A percentile compares a stretch with the other conserved stretches of the same genome.
These are phyloP conservation scores for Fulica atra DNA, from an alignment of 2,113 vertebrate genomes.

Conservation along the genomic window DNA sequence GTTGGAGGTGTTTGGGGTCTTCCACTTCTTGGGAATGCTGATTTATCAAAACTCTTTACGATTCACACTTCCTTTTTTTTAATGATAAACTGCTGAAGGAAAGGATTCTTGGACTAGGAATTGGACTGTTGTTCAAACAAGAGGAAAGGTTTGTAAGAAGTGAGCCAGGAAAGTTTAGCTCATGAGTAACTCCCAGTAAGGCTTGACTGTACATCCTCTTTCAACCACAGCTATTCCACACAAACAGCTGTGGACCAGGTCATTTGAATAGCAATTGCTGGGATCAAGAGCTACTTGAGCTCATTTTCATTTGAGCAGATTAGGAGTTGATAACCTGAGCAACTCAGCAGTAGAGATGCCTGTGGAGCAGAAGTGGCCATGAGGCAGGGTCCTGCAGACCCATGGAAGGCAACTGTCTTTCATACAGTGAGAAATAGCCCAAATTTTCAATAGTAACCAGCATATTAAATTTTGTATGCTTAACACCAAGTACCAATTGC, in stretches of 20 bases:
- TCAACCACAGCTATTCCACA: neutral
- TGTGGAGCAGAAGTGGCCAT: neutral
- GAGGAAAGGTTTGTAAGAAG: neutral
- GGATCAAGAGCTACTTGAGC: neutral
- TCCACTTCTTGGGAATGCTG: neutral
- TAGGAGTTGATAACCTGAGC: neutral
- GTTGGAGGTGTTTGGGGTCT: neutral
- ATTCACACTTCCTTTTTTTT: neutral
- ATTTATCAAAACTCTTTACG: neutral
- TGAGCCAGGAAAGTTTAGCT: neutral
- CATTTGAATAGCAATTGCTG: neutral
- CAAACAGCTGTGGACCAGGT: neutral
- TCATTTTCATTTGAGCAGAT: neutral
- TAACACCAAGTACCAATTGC: neutral
- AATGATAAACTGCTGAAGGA: neutral
- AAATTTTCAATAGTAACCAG: neutral
- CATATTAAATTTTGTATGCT: neutral
- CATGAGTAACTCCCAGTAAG: neutral
- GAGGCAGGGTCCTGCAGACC: neutral
- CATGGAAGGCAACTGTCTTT: neutral
- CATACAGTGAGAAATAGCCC: neutral
- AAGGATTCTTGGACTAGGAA: neutral
- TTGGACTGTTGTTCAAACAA: neutral
- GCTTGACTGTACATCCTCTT: neutral
- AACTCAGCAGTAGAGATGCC: neutral